These are phyloP conservation scores for Brachyalestes nurse DNA, from an alignment of 2,797 vertebrate genomes.

Conservation along the genomic window DNA sequence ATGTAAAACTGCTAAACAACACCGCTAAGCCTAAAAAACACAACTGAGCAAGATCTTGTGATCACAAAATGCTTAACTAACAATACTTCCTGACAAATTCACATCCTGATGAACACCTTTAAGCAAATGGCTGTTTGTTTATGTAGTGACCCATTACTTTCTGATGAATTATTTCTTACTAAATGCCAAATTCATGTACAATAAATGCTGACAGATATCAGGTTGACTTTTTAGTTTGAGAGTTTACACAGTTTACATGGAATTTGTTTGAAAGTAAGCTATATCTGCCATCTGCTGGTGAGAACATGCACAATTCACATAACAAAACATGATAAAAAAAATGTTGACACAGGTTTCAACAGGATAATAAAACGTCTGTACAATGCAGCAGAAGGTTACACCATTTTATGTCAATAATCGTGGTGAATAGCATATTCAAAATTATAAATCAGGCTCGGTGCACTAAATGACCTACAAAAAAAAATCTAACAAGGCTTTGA, in stretches of 20 bases:
- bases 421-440: not conserved
- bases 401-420: not conserved
- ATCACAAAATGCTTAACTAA: too few species aligned
- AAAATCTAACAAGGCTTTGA: not conserved
- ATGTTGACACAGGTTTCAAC: not conserved
- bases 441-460: not conserved
- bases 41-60: too few species aligned
- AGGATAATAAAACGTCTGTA: not conserved
- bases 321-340: not conserved
- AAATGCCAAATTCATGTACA: too few species aligned
- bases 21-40: too few species aligned
- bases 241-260: not conserved
- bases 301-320: not conserved
- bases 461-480: not conserved
- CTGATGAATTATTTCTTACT: too few species aligned
- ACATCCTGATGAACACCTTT: too few species aligned
- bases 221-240: not conserved
- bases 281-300: constrained; percentile 13
- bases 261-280: not conserved
- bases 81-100: too few species aligned
- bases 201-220: too few species aligned
- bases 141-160: too few species aligned
- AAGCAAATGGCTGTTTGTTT: too few species aligned
- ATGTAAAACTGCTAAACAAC: too few species aligned
- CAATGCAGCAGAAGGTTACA: not conserved